Conservation (phyloP, 2,113 vertebrate species). For the Proteles cristata region DNA sequence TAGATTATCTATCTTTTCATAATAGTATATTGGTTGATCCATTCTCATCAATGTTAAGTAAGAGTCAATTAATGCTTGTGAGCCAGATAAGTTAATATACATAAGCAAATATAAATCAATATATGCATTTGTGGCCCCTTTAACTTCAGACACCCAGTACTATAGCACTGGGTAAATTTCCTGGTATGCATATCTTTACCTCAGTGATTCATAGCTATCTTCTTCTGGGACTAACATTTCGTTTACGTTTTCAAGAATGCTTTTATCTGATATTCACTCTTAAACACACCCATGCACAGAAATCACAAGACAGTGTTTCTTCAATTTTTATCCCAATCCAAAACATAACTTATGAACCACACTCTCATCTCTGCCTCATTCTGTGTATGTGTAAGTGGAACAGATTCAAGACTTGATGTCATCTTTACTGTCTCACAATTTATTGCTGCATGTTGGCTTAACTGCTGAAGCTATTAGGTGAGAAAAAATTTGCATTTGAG, state of each 20-base stretch:
- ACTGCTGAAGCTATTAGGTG: not conserved
- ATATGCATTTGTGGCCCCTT: not conserved
- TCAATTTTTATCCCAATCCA: not conserved
- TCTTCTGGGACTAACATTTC: not conserved
- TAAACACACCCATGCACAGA: not conserved
- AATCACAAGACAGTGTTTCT: not conserved
- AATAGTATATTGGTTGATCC: not conserved
- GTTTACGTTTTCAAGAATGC: not conserved
- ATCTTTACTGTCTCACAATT: not conserved
- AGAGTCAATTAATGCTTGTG: not conserved
- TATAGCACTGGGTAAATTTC: not conserved
- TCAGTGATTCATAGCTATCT: not conserved
- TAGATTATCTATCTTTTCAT: not conserved
- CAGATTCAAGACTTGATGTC: not conserved
- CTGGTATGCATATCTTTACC: not conserved
- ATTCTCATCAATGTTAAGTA: not conserved
- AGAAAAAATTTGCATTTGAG: not conserved
- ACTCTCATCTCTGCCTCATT: not conserved
- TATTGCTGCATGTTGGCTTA: not conserved
- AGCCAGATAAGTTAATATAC: slow-evolving; percentile 23
- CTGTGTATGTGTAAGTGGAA: not conserved
- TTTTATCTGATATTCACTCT: not conserved
- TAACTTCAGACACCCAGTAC: not conserved
- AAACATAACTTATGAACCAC: not conserved
- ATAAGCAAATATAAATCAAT: not conserved